phyloP scores from a whole-genome alignment of 2,797 vertebrate species.

The Alectoris magna region DNA sequence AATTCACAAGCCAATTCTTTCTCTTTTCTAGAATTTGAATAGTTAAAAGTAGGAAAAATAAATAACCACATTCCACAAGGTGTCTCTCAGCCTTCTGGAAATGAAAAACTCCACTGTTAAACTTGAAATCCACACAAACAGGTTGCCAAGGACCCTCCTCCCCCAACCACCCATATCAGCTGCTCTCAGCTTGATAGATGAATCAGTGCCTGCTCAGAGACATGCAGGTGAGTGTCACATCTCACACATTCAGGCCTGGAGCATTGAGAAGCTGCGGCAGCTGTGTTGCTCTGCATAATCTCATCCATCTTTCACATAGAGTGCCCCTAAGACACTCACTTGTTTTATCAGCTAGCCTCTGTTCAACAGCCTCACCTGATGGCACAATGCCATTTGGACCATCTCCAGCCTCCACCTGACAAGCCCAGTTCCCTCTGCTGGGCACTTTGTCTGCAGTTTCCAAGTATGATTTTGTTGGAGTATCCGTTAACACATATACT shows the following conservation, averaged over 20 bases:
- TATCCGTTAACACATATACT: background rate
- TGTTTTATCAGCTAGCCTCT: background rate
- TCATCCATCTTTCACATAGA: background rate
- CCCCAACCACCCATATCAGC: background rate
- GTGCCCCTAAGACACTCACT: background rate
- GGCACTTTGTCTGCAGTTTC: background rate
- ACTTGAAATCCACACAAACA: background rate
- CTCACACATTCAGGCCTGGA: background rate
- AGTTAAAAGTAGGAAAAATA: conserved; percentile 1
- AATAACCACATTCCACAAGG: conserved; percentile 17
- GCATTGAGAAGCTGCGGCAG: background rate
- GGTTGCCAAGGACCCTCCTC: background rate
- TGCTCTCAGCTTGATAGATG: background rate
- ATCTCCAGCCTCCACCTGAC: background rate
- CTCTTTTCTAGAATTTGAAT: background rate
- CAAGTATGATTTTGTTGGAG: background rate
- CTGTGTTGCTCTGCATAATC: background rate
- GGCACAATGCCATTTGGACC: accelerated
- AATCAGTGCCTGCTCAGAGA: background rate
- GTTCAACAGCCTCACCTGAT: accelerated
- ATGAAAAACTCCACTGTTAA: background rate
- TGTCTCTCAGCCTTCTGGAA: conserved; percentile 39
- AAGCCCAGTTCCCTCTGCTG: background rate
- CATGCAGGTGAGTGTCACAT: background rate
- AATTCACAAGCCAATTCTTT: background rate